These are phyloP conservation scores for Drosophila formosana DNA, from an alignment of 2,888 invertebrate genomes.

Conservation along the genomic window DNA sequence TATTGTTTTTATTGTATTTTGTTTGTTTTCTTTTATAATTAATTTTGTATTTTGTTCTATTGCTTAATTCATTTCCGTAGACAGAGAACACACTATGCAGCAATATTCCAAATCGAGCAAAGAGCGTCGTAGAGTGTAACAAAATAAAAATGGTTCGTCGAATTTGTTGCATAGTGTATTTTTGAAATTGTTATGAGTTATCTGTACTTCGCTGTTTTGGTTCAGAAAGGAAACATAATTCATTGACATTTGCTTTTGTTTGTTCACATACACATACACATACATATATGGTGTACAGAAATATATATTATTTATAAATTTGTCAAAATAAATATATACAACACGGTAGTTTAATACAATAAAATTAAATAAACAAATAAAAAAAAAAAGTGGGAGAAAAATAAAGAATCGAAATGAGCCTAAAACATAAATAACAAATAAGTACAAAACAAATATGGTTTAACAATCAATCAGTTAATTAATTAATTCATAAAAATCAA, in stretches of 20 bases:
- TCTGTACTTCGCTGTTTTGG: conserved; percentile 24
- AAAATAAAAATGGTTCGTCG: conserved; percentile 5
- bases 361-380: conserved; percentile 44
- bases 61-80: conserved; percentile 43
- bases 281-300: conserved; percentile 1
- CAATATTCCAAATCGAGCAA: conserved; percentile 6
- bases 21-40: conserved; percentile 10
- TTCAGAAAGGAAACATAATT: conserved; percentile 20
- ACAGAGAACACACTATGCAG: conserved; percentile 41
- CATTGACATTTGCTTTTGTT: conserved; percentile 18
- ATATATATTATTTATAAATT: conserved; percentile 24
- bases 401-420: conserved; percentile 21
- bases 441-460: conserved; percentile 65
- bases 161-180: conserved; percentile 50
- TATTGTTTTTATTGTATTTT: conserved; percentile 24
- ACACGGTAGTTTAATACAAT: conserved; percentile 27
- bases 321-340: conserved; percentile 43
- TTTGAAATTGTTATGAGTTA: conserved; percentile 14
- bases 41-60: conserved; percentile 45
- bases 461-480: conserved; percentile 59
- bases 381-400: conserved; percentile 18
- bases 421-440: conserved; percentile 74
- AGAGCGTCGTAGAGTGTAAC: conserved; percentile 4
- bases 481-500: conserved; percentile 38
- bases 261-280: conserved; percentile 19